phyloP scores from a whole-genome alignment of 2,113 vertebrate genomes.

The Chloropsis cyanopogon region DNA sequence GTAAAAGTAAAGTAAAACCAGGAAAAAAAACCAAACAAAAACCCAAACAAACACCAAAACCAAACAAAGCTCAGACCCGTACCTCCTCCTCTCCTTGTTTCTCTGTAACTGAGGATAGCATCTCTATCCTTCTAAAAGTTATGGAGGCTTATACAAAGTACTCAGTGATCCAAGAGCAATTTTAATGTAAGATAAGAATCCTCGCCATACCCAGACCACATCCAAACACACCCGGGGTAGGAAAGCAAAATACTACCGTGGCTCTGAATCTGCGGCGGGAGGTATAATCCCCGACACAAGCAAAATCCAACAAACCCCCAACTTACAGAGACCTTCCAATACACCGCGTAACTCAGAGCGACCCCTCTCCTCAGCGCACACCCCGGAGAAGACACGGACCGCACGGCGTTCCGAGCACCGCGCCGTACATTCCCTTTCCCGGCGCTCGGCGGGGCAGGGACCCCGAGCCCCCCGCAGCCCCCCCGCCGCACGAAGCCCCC shows the following conservation, averaged over 20 bases:
- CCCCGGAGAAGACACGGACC: background rate
- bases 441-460: too few species aligned
- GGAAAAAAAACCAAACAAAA: background rate
- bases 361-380: background rate
- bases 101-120: background rate
- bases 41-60: too few species aligned
- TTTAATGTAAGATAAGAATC: background rate
- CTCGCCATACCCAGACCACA: background rate
- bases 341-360: background rate
- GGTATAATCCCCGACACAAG: background rate
- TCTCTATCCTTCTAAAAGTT: background rate
- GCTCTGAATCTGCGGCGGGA: background rate
- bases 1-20: background rate
- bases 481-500: background rate
- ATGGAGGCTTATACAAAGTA: background rate
- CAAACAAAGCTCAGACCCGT: too few species aligned
- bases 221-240: background rate
- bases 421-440: fast-evolving
- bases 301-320: background rate
- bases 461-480: background rate
- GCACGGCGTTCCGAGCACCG: background rate
- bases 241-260: background rate
- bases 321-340: background rate
- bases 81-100: background rate
- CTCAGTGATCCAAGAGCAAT: background rate